Base-by-base conservation (phyloP, 1,140 invertebrate species). In the Holcopasites calliopsidis region DNA sequence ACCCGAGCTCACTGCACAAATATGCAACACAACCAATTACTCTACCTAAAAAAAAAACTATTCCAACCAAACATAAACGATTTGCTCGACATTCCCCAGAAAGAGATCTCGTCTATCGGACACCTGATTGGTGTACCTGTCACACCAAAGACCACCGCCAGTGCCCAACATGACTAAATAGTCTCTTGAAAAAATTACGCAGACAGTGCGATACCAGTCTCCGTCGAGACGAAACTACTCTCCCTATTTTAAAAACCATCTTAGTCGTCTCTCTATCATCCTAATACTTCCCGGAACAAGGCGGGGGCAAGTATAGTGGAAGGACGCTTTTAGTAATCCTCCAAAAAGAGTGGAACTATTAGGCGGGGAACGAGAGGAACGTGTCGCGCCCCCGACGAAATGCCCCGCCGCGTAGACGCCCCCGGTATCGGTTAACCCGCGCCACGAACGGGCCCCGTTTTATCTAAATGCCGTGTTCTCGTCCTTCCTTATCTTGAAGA, bases 401-500 rank as follows among this genome's bases (percentile, higher is more conserved):
- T 81, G 80, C 72, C 58, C 73, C 83, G 83, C 60, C 84, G 80
- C 28, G 55, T n/a, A 80, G 84, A 83, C 83, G 80, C 80, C 77
- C 80, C 77, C 64, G 62, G 60, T 80, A 84, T 83, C 81, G 44
- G 52, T 47, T n/a, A 23, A 65, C 72, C 65, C 52, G 75, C 61
- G 76, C 78, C 68, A 76, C 73, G 79, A 80, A 75, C 60, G 77
- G 76, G 62, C 54, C 77, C 42, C 50, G 62, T 74, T 83, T 88
- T 88, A 90, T 90, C 88, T 89, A 89, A 89, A 90, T 88, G 77
- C 88, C 86, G 88, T 89, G 88, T 88, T 89, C 85, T 88, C 80
- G 82, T 85, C 70, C 73, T 78, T 49, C 18, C 62, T 88, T 88
- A 88, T 88, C 87, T 88, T 87, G 79, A 87, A 88, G 81, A 86